Conservation (phyloP, 2,113 vertebrate species). For the Vulpes lagopus region DNA sequence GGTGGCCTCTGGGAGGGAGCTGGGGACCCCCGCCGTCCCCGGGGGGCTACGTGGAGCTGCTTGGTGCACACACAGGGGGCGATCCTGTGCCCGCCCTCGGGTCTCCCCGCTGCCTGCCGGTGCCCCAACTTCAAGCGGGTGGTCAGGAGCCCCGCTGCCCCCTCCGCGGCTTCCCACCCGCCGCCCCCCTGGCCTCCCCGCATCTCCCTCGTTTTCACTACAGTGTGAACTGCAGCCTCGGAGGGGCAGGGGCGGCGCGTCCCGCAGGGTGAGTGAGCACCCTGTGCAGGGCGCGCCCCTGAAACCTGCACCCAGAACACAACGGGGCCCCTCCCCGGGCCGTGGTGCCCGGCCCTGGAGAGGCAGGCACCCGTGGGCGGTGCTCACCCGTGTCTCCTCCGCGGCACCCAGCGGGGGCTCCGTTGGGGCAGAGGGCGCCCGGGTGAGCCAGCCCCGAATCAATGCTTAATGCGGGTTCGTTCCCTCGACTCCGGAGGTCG, state of each 20-base stretch:
- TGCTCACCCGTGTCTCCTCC: not conserved
- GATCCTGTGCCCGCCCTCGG: not conserved
- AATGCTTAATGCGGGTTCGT: too few species aligned
- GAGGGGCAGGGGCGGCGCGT: not conserved
- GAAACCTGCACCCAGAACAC: not conserved
- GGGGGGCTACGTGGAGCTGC: too few species aligned
- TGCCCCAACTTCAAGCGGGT: not conserved
- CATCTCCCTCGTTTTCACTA: not conserved
- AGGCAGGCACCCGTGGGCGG: not conserved
- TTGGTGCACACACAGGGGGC: not conserved
- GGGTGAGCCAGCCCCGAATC: accelerated
- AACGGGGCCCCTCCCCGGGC: not conserved
- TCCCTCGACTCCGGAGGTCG: too few species aligned
- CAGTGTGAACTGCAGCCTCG: not conserved
- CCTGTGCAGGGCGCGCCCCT: not conserved
- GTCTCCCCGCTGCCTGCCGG: not conserved
- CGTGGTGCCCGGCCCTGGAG: too few species aligned
- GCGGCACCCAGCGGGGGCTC: accelerated
- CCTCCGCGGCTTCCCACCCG: not conserved
- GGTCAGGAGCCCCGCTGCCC: not conserved
- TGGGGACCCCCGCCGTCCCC: not conserved
- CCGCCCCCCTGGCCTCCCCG: not conserved
- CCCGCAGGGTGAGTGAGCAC: not conserved
- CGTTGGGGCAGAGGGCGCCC: accelerated
- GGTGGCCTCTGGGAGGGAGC: not conserved